Evolutionary conservation across 1,140 invertebrate species (phyloP).

Genomic region (Pogonognathellus flavescens): DNA sequence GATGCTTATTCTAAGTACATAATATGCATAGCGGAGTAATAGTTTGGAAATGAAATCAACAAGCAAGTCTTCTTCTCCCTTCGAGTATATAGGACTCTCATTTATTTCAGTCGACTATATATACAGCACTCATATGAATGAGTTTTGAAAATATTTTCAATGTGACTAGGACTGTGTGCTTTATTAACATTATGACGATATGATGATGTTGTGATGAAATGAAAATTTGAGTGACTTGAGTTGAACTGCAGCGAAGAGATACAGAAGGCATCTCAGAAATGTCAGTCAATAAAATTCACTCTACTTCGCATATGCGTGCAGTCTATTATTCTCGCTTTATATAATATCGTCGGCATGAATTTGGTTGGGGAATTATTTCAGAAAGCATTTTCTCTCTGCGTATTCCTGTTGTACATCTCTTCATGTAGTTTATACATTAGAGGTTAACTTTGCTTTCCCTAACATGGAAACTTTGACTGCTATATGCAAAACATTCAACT

Average conservation of each 20-base stretch:
- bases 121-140: conserved; percentile 49
- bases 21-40: not conserved
- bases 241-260: conserved; percentile 43
- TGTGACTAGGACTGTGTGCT: not conserved
- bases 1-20: conserved; percentile 11
- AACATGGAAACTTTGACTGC: too few relatives aligned
- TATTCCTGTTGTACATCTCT: too few relatives aligned
- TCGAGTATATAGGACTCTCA: not conserved
- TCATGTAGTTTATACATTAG: too few relatives aligned
- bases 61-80: not conserved
- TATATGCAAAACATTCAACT: too few relatives aligned
- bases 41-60: not conserved
- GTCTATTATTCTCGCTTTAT: conserved; percentile 28
- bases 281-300: conserved; percentile 59
- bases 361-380: conserved; percentile 40
- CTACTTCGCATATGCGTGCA: conserved; percentile 32
- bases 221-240: conserved; percentile 39
- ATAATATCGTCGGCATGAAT: not conserved
- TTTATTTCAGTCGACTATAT: conserved; percentile 48
- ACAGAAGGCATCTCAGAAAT: conserved; percentile 62
- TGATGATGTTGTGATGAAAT: conserved; percentile 43
- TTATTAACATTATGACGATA: conserved; percentile 4
- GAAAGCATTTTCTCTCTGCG: conserved; percentile 16
- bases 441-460: too few relatives aligned
- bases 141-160: conserved; percentile 56